Evolutionary conservation across 2,113 vertebrate genomes (phyloP), one percentile per base, ranked within the genome.

Genomic region (Crotophaga sulcirostris): DNA sequence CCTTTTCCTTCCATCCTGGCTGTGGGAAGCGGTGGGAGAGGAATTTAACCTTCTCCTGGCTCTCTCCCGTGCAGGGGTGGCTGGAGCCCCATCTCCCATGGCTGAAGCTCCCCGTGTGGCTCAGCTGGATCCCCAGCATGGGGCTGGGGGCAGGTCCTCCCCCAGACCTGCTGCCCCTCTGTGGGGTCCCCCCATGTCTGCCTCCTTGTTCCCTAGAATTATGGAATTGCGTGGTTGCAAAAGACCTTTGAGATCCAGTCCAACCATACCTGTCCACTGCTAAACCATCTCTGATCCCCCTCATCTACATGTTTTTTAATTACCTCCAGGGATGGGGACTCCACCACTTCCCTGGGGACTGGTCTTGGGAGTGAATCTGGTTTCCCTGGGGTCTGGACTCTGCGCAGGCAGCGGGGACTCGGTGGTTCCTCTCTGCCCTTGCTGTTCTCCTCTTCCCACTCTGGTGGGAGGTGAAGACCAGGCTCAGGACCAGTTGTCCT

Each of bases 1-100:
- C 59, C 60, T 62, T 54, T 87, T 60, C 60, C 16, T 12, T 45
- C 10, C 1, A 70, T 83, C 86, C 84, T 52, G 89, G 10, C 89
- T 62, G 20, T 1, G 24, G 96, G 93, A 94, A 90, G 87, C 21
- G 36, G 42, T 60, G 75, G 90, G 87, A 94, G 82, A 77, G 42
- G 79, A 31, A 94, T 94, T n/a, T 95, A 94, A 96, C 93, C 90
- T 95, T 69, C 75, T 95, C 84, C 70, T 90, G 91, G 23, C 85
- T 59, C 14, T 52, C 12, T 31, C 24, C 29, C 58, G 19, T 2
- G 1, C 3, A 5, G 13, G 36, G 26, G 28, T 40, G 85, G 3
- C 38, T 85, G 68, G 10, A 88, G 49, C 26, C 38, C 28, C 55
- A 2, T 21, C 24, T n/a, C 70, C 54, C 54, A 13, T 23, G 23